A percentile compares a stretch with the other conserved stretches of the same genome.
Conservation (phyloP, 92 coral and sea anemone genomes). For the Palythoa caribaeorum region DNA sequence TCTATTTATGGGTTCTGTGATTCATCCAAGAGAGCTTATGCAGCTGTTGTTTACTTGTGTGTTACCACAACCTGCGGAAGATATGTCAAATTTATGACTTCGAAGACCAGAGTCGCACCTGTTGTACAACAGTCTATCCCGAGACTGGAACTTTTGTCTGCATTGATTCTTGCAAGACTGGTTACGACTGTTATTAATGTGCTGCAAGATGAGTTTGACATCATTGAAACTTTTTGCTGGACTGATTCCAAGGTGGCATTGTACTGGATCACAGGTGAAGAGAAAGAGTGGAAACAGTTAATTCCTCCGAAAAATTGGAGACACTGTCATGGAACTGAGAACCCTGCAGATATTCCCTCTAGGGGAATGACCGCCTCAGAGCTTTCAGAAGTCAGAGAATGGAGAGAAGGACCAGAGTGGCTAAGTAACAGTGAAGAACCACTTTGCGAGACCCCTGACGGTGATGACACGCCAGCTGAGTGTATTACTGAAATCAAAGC, state of each 20-base stretch:
- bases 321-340: not conserved
- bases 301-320: not conserved
- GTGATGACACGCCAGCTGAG: not conserved
- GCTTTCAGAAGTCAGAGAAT: not conserved
- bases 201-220: not conserved
- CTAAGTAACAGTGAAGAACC: not conserved
- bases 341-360: not conserved
- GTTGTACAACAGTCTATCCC: not conserved
- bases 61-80: constrained; percentile 50
- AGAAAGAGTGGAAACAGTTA: constrained; percentile 7
- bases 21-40: constrained; percentile 55
- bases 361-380: not conserved
- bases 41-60: constrained; percentile 56
- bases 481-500: constrained; percentile 6
- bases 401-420: not conserved
- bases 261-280: constrained; percentile 10
- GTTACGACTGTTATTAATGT: not conserved
- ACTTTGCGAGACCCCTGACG: not conserved
- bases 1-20: constrained; percentile 59
- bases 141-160: not conserved
- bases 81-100: not conserved
- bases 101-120: not conserved
- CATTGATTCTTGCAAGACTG: not conserved
- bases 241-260: constrained; percentile 31
- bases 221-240: constrained; percentile 28